Evolutionary conservation across 2,797 vertebrate species (phyloP), one percentile per base, ranked within the genome.

Genomic region (Smutsia gigantea): DNA sequence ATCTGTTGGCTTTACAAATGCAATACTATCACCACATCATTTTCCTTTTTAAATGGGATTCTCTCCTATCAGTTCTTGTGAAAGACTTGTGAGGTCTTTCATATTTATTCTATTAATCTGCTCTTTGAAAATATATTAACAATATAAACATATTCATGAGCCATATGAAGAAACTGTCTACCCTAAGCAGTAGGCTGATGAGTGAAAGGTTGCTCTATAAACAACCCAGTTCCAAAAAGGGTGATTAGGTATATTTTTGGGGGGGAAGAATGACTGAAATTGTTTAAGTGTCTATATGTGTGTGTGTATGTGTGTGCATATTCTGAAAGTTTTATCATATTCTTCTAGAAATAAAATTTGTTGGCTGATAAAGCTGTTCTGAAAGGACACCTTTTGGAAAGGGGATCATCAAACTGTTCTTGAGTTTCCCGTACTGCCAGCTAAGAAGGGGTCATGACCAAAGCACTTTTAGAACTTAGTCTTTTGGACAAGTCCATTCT

Each of bases 111-210:
- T 21, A 3, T 5, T 63, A 7, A 29, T 29, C 55, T 11, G 15
- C 11, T 27, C 29, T 74, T 27, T 17, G 23, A 57, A 53, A 69
- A 93, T 9, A 75, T 0, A 11, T 0, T 11, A 4, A 4, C 21
- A 51, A 31, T 37, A 15, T 49, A n/a, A 86, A n/a, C 14, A 7
- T 0, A 10, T 1, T 34, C 17, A 3, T n/a, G 27, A 64, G 15
- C 23, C 23, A 7, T n/a, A 6, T 23, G 6, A 10, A 42, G 49
- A 77, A 53, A 2, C 2, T 7, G 17, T 23, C 23, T 0, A 1
- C 31, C 14, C 42, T 27, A 2, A 11, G 4, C 14, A 1, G 2
- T 29, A 53, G 37, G 34, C 9, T n/a, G 19, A 4, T 0, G 21
- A 27, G 51, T 17, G 17, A 5, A 2, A 4, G 27, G 19, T 31